Conservation (phyloP, 2,797 vertebrate genomes). For the Acridotheres tristis region DNA sequence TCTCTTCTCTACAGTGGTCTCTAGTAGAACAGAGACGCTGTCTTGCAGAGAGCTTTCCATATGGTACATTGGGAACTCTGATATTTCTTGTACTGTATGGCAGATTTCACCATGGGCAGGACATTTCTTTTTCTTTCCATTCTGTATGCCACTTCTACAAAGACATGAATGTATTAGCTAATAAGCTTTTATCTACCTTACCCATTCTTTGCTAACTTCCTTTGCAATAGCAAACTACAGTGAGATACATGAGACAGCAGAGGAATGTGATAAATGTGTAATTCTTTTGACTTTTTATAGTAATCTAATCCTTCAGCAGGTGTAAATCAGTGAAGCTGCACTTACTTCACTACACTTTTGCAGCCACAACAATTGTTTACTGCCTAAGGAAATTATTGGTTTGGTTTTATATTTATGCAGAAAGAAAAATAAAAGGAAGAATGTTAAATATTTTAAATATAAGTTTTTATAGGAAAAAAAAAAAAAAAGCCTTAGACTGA, state of each 20-base stretch:
- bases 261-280: neutral
- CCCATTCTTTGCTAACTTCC: neutral
- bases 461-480: neutral
- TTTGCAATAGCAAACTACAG: neutral
- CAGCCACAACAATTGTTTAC: neutral
- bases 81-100: conserved; percentile 64
- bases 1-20: conserved; percentile 44
- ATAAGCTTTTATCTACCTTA: neutral
- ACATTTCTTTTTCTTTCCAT: neutral
- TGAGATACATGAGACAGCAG: neutral
- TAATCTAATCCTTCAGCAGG: neutral
- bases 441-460: neutral
- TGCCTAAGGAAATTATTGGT: neutral
- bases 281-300: neutral
- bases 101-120: neutral
- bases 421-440: rapidly evolving
- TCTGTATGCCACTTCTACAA: neutral
- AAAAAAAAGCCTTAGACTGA: neutral
- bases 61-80: conserved; percentile 18
- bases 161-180: neutral
- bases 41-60: conserved; percentile 60
- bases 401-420: neutral
- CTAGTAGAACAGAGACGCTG: conserved; percentile 55
- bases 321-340: neutral
- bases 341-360: neutral